Base-by-base conservation (phyloP, 2,888 invertebrate species). In the Drosophila acutilabella region DNA sequence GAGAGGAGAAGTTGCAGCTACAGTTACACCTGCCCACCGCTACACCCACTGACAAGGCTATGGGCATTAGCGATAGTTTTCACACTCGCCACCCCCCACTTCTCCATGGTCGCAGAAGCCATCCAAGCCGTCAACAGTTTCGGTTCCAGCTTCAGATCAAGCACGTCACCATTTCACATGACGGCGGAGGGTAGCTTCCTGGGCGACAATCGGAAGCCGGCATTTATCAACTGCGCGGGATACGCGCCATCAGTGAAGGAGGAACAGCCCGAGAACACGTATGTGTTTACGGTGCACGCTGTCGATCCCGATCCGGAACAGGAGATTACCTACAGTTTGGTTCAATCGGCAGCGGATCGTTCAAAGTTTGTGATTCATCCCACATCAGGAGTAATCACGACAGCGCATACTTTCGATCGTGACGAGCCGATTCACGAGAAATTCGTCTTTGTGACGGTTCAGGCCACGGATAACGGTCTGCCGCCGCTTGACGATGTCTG, bases 401-500 rank as follows among this genome's bases (percentile, higher is more conserved):
- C 97, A 26, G 95, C 94, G 59, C 93, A 96, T 94, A 93, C 94
- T 56, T 96, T 98, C 92, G 97, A 98, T 93, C 95, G 98, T 78
- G 98, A 98, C 91, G 97, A 97, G 90, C 98, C 98, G 7, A 94
- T 95, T 45, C 94, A 96, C 89, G 96, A 95, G 92, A 97, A 95
- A 93, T 97, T 95, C 93, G 95, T 93, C 11, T 97, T 97, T 89
- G 94, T 97, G 53, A 98, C 97, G 36, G 97, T 98, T 7, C 95
- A 97, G 91, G 99, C 98, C 0, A 97, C 96, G 64, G 99, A 99
- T 93, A 97, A 98, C 91, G 99, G 98, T 0, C 95, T 95, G 78
- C 98, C 98, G 0, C 95, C 96, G 51, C 93, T 99, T 57, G 97
- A 97, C 83, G 98, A 98, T 88, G 96, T 97, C 60, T 99, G 99